A percentile compares a stretch with the other conserved stretches of the same genome.
Evolutionary conservation across 2,113 vertebrate genomes (phyloP).

Genomic region (Cygnus atratus): DNA sequence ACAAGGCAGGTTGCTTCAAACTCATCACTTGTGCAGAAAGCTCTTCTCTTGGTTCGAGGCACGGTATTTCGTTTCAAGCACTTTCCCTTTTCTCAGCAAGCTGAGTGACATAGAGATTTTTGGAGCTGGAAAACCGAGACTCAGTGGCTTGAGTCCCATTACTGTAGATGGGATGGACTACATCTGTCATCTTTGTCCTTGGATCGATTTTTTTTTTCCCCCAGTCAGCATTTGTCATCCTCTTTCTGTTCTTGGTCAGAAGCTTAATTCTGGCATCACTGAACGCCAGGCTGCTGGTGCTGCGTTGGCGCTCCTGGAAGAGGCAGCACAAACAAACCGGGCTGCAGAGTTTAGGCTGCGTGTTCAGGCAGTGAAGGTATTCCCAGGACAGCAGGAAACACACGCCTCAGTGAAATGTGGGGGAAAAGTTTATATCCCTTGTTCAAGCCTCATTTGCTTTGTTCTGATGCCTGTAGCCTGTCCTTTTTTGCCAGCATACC

Average conservation of each 20-base stretch:
- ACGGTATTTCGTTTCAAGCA: neutral
- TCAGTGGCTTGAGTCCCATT: neutral
- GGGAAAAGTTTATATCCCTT: neutral
- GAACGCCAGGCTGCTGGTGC: neutral
- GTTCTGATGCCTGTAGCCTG: neutral
- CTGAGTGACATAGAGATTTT: neutral
- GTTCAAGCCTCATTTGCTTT: neutral
- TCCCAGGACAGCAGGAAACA: neutral
- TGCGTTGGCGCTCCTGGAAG: neutral
- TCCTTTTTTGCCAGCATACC: neutral
- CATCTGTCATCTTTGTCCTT: neutral
- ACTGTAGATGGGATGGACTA: neutral
- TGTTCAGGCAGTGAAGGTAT: neutral
- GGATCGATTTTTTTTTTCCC: neutral
- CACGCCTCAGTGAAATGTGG: neutral
- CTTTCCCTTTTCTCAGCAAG: neutral
- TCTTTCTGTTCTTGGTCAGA: neutral
- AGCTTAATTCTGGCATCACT: fast-evolving
- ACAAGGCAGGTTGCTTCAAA: conserved; percentile 21
- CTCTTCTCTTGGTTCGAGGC: neutral
- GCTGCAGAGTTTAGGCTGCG: neutral
- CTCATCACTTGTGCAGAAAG: neutral
- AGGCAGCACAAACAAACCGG: neutral
- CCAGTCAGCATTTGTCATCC: neutral
- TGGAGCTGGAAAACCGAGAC: neutral